Percentiles rank a stretch among this genome's conserved stretches.
Conservation (phyloP, 1,140 invertebrate species). For the Drosophila lini region DNA sequence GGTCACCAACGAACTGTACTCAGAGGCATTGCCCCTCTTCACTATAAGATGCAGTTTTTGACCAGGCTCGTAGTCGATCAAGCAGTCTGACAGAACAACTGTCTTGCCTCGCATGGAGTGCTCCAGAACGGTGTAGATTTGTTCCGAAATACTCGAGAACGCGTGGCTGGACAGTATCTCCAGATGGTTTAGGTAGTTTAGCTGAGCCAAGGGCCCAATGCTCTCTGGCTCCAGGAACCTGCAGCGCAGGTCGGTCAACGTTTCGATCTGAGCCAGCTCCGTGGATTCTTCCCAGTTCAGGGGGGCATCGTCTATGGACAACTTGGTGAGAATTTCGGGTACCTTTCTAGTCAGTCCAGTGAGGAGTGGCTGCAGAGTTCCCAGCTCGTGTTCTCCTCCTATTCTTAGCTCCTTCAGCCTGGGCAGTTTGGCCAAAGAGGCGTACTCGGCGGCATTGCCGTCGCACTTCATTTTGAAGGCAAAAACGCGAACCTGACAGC, state of each 20-base stretch:
- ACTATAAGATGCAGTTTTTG: neutral
- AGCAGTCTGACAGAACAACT: neutral
- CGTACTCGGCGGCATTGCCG: slow-evolving; percentile 1
- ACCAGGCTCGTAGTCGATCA: neutral
- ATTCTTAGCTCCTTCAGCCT: neutral
- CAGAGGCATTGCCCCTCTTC: neutral
- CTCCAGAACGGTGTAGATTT: slow-evolving; percentile 2
- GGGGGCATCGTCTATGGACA: neutral
- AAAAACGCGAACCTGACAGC: slow-evolving; percentile 2
- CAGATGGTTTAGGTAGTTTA: neutral
- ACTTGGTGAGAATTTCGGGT: neutral
- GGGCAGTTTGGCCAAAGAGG: slow-evolving; percentile 1
- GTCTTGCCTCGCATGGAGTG: neutral
- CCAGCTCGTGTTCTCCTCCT: neutral
- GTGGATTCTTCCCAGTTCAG: neutral
- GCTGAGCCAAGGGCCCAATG: neutral
- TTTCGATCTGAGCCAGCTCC: slow-evolving; percentile 1
- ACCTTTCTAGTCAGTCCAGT: neutral
- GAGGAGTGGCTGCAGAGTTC: slow-evolving; percentile 1
- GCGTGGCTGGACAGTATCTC: slow-evolving; percentile 6
- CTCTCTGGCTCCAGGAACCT: slow-evolving; percentile 1
- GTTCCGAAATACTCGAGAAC: neutral
- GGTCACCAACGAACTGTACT: neutral
- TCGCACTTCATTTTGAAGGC: slow-evolving; percentile 1
- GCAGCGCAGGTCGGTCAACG: slow-evolving; percentile 5